Evolutionary conservation across 2,888 invertebrate species (phyloP), one percentile per base, ranked within the genome.

Genomic region (Euzophera pinguis): DNA sequence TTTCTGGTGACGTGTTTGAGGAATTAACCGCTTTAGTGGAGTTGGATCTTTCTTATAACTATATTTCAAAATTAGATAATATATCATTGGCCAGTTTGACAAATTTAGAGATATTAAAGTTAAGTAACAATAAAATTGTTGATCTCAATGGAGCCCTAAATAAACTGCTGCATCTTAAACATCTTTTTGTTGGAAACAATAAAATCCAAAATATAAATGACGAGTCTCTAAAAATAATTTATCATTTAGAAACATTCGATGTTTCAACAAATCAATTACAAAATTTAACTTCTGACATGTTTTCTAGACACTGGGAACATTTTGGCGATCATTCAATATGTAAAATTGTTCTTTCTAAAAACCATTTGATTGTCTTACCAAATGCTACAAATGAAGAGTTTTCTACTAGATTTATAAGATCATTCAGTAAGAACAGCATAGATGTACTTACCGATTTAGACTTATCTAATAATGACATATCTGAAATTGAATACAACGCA

Each of bases 131-230:
- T 38, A 68, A 58, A 51, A 87, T 89, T 1, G 74, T 75, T 57
- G 65, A 86, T 58, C 65, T 89, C 1, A 85, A 87, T 49, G 87
- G 87, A 1, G 88, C 87, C 6, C 65, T 90, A 5, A 86, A 87
- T 53, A 74, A 69, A 17, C 69, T 89, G 1, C 63, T 66, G 1
- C 72, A 73, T 34, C 69, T 90, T 32, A 81, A 73, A 55, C 85
- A 87, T 63, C 67, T 89, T 12, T 83, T 71, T 61, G 58, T 89
- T 9, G 73, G 67, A 57, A 69, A 75, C 0, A 89, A 89, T 62
- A 55, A 77, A 9, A 79, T 89, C 50, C 59, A 78, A 17, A 72
- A 75, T 37, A 77, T 89, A 8, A 76, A 83, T 42, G 73, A 70
- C 0, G 64, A 75, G 35, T 84, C 86, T 0, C 66, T 85, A 0